These are phyloP conservation scores for Porites divaricata DNA, from an alignment of 92 coral and sea anemone species.

Conservation along the genomic window DNA sequence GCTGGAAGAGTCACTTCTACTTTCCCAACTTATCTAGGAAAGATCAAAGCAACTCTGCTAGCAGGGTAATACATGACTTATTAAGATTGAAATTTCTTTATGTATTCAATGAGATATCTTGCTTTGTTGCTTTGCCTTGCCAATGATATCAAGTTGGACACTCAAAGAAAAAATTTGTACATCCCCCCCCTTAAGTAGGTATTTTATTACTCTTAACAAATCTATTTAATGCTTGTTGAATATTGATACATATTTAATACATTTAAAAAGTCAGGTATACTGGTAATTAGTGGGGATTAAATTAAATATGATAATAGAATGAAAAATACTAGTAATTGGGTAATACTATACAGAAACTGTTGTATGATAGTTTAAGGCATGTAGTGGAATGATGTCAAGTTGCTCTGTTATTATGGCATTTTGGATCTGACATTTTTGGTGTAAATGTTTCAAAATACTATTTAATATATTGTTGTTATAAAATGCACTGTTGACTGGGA, in stretches of 20 bases:
- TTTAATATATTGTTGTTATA: not conserved
- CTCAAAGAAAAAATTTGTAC: not conserved
- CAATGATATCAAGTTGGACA: not conserved
- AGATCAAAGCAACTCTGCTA: too few relatives aligned
- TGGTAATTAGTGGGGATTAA: not conserved
- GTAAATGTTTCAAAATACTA: not conserved
- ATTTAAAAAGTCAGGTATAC: not conserved
- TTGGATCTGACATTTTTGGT: not conserved
- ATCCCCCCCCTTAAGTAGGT: not conserved
- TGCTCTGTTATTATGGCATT: too few relatives aligned
- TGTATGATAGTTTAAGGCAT: too few relatives aligned
- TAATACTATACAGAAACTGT: too few relatives aligned
- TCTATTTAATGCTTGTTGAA: not conserved
- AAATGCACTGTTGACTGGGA: constrained; percentile 1
- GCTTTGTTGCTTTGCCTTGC: not conserved
- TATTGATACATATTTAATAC: not conserved
- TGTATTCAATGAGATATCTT: not conserved
- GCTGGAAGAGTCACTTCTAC: too few relatives aligned
- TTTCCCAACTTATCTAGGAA: too few relatives aligned
- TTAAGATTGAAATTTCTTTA: not conserved
- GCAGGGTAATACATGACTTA: not conserved
- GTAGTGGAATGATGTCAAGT: too few relatives aligned
- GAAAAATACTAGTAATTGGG: not conserved
- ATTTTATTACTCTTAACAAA: too few relatives aligned
- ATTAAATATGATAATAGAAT: not conserved